Percentiles rank a stretch among this genome's conserved stretches.
Conservation (phyloP, 2,888 invertebrate genomes). For the Cataglyphis rosenhaueri region DNA sequence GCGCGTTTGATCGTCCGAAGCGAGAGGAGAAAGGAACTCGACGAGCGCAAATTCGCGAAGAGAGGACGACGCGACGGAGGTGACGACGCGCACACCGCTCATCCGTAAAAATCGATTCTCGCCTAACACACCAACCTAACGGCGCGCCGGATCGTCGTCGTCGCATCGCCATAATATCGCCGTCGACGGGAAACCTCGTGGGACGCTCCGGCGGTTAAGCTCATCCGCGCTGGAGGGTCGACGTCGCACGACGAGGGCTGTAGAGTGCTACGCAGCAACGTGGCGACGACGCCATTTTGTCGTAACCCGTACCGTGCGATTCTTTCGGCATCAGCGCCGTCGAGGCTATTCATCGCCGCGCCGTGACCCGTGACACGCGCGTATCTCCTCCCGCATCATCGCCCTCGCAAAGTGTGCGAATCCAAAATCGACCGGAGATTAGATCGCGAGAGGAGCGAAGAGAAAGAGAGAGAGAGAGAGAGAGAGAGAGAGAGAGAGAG, state of each 20-base stretch:
- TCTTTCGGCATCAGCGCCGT: conserved; percentile 60
- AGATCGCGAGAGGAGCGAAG: background rate
- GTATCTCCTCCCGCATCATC: conserved; percentile 13
- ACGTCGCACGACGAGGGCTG: conserved; percentile 67
- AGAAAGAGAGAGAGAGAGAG: background rate
- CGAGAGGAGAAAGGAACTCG: background rate
- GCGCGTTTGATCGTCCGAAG: background rate
- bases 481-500: no score
- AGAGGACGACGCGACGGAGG: background rate
- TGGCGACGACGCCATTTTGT: conserved; percentile 83
- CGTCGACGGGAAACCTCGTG: conserved; percentile 46
- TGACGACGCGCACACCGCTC: conserved; percentile 34
- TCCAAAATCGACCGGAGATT: background rate
- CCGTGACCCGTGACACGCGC: conserved; percentile 65
- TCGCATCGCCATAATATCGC: background rate
- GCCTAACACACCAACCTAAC: background rate
- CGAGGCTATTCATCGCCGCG: conserved; percentile 52
- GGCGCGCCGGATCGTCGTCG: conserved; percentile 26
- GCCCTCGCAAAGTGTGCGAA: conserved; percentile 4
- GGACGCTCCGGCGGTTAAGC: conserved; percentile 57
- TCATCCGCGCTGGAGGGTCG: conserved; percentile 77
- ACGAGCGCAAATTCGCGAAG: background rate
- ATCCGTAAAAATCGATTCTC: conserved; percentile 11
- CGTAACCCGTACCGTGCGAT: conserved; percentile 69
- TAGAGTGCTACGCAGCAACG: conserved; percentile 78